These are phyloP conservation scores for Mactromeris polynyma DNA, from an alignment of 2,888 invertebrate genomes.

Conservation along the genomic window DNA sequence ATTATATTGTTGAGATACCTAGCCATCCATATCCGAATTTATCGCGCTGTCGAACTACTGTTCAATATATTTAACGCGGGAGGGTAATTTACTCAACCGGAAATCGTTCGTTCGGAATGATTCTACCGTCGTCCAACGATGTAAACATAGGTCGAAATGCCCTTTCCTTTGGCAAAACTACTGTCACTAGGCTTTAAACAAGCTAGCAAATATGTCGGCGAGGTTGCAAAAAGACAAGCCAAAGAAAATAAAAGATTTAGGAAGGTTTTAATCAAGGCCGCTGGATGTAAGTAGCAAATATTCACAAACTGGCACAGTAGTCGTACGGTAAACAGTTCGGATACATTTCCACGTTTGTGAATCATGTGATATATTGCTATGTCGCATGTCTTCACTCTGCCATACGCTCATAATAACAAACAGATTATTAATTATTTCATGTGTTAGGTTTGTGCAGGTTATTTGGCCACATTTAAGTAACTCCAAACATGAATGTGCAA, in stretches of 20 bases:
- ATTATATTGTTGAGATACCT: no score
- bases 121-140: constrained; percentile 27
- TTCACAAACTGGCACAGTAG: neutral
- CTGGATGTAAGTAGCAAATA: constrained; percentile 43
- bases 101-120: constrained; percentile 16
- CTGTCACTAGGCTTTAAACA: constrained; percentile 55
- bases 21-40: no score
- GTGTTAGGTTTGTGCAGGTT: no score
- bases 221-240: constrained; percentile 52
- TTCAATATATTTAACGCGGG: neutral
- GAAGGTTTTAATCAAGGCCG: constrained; percentile 45
- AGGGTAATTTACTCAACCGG: constrained; percentile 14
- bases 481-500: no score
- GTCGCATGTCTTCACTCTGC: no score
- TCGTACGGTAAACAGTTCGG: neutral
- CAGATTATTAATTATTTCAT: no score
- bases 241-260: constrained; percentile 51
- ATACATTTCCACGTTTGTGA: no score
- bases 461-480: no score
- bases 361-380: no score
- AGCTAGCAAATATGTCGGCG: constrained; percentile 61
- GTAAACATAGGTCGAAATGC: constrained; percentile 61
- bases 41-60: no score
- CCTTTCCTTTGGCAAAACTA: constrained; percentile 63
- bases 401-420: no score